Evolutionary conservation across 2,113 vertebrate genomes (phyloP), one percentile per base, ranked within the genome.

Genomic region (Procavia capensis): DNA sequence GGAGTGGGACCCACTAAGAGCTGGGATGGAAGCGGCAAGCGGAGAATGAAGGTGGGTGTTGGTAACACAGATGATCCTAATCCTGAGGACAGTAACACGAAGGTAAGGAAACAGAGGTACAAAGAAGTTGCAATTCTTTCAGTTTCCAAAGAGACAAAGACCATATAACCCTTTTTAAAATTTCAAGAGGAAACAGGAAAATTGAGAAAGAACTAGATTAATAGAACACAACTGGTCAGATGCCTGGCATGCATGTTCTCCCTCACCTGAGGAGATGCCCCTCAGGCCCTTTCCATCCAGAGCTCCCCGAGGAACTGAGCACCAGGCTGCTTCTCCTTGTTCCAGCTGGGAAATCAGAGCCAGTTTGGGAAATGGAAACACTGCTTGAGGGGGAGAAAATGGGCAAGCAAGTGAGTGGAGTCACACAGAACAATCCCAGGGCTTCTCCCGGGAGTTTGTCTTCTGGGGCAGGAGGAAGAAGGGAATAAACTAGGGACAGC

Each of bases 271-370:
- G 39, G 64, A 70, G 57, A 64, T 8, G 88, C 45, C 85, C 81
- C 64, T 93, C 0, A 0, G 50, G 61, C 36, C 29, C 68, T 74
- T 75, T 95, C 81, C 88, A 83, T 92, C 75, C 76, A 74, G 39
- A 89, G 19, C 45, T 78, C 70, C 70, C 80, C 0, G n/a, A 59
- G 81, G 24, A 45, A 68, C 75, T 1, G 2, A 81, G 79, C 41
- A 57, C 78, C 94, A 59, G 3, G 87, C 79, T 54, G 79, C 68
- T 70, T 91, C 82, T 29, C 64, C 82, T 91, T 1, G 27, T 14
- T 88, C 95, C 92, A 96, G 90, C 82, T 72, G 90, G 92, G 94
- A 80, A 84, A 88, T 92, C 89, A 96, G 68, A 20, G 64, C 72
- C 0, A 9, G 86, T 76, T 22, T 88, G 31, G 95, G 90, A 90